Conservation (phyloP, 2,888 invertebrate genomes). For the Carcina quercana region DNA sequence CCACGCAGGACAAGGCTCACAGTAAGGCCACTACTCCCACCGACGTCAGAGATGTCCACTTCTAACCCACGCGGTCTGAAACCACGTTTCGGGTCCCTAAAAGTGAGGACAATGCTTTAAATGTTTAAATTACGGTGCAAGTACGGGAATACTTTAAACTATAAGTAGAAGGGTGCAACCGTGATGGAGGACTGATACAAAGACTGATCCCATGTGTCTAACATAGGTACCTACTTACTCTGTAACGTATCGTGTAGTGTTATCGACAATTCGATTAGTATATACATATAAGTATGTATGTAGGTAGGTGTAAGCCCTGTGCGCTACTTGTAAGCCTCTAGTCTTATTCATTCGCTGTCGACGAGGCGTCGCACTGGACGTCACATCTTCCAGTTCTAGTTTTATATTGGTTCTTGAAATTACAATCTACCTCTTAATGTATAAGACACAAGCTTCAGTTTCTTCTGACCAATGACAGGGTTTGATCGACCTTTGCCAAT, state of each 20-base stretch:
- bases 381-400: constrained; percentile 49
- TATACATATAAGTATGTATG: too few species aligned
- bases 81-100: constrained; percentile 8
- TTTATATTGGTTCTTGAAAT: constrained; percentile 57
- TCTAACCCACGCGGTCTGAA: constrained; percentile 51
- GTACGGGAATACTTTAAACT: constrained; percentile 71
- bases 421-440: constrained; percentile 71
- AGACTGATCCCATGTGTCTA: constrained; percentile 69
- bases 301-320: constrained; percentile 41
- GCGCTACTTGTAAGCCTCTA: constrained; percentile 46
- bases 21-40: constrained; percentile 88
- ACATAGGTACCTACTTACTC: constrained; percentile 48
- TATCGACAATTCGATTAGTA: constrained; percentile 44
- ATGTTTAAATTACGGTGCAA: constrained; percentile 58
- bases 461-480: constrained; percentile 31
- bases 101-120: constrained; percentile 40
- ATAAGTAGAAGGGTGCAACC: constrained; percentile 49
- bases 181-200: constrained; percentile 67
- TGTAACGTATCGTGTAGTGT: constrained; percentile 52
- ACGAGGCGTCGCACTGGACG: constrained; percentile 33
- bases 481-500: constrained; percentile 21
- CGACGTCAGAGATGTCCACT: constrained; percentile 89
- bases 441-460: constrained; percentile 45
- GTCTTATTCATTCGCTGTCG: constrained; percentile 36
- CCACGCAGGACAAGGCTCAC: constrained; percentile 74